phyloP scores from a whole-genome alignment of 2,888 invertebrate species.

The Argynnis bischoffii region DNA sequence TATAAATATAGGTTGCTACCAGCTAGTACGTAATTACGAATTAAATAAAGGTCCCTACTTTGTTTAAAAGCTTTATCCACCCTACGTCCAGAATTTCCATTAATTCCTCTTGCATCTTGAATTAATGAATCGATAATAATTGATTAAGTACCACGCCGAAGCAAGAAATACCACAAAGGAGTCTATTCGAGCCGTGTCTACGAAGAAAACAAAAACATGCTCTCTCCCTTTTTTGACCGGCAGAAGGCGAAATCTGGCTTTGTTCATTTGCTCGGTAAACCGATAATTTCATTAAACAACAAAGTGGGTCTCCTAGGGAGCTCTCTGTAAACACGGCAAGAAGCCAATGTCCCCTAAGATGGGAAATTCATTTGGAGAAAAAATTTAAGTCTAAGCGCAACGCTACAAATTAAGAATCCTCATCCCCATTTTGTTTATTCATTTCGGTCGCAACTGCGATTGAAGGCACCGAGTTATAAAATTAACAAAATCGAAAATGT shows the following conservation, averaged over 20 bases:
- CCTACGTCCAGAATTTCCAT: conserved; percentile 41
- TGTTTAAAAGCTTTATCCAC: conserved; percentile 22
- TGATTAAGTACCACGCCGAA: conserved; percentile 74
- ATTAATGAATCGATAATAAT: conserved; percentile 81
- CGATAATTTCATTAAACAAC: conserved; percentile 83
- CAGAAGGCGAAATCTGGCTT: conserved; percentile 79
- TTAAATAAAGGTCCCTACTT: conserved; percentile 18
- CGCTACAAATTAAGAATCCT: conserved; percentile 61
- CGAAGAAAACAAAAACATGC: conserved; percentile 57
- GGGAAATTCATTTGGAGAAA: conserved; percentile 77
- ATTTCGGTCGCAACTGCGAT: conserved; percentile 39
- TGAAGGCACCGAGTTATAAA: conserved; percentile 34
- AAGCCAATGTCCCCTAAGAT: conserved; percentile 81
- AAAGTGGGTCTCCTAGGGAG: conserved; percentile 75
- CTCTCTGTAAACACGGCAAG: conserved; percentile 78
- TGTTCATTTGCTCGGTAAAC: conserved; percentile 82
- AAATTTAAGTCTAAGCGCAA: conserved; percentile 66
- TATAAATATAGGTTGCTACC: background rate
- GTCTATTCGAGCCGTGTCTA: conserved; percentile 63
- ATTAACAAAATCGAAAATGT: conserved; percentile 30
- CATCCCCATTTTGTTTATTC: conserved; percentile 47
- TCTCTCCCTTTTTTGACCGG: conserved; percentile 70
- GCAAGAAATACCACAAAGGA: conserved; percentile 72
- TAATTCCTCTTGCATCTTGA: conserved; percentile 69
- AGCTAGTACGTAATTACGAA: background rate